Conservation (phyloP, 1,140 invertebrate species). For the Hycleus phaleratus region DNA sequence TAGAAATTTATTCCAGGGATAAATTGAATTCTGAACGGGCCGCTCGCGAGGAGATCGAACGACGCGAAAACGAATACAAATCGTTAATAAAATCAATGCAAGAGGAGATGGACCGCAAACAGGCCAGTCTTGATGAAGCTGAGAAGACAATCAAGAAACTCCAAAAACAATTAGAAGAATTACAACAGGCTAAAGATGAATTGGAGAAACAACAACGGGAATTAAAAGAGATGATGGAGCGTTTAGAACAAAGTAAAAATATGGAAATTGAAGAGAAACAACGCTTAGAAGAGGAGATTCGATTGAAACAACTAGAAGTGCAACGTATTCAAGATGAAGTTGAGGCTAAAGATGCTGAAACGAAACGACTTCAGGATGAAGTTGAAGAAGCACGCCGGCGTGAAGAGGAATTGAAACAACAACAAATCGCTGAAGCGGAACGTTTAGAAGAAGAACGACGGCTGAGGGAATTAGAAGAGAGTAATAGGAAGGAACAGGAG, state of each 20-base stretch:
- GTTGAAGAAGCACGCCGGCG: slow-evolving; percentile 33
- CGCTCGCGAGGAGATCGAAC: slow-evolving; percentile 30
- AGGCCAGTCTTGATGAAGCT: slow-evolving; percentile 72
- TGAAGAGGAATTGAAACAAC: slow-evolving; percentile 29
- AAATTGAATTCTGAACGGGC: slow-evolving; percentile 28
- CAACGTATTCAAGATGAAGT: slow-evolving; percentile 79
- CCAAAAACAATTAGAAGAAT: slow-evolving; percentile 84
- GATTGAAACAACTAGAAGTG: slow-evolving; percentile 80
- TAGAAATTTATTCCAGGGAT: neutral
- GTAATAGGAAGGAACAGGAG: slow-evolving; percentile 13
- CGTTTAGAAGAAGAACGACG: slow-evolving; percentile 21
- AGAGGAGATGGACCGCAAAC: slow-evolving; percentile 79
- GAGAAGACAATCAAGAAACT: slow-evolving; percentile 89
- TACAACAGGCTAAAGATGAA: slow-evolving; percentile 90
- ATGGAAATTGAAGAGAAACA: slow-evolving; percentile 84
- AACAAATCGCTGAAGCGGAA: slow-evolving; percentile 18
- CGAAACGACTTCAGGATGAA: slow-evolving; percentile 75
- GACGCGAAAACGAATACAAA: slow-evolving; percentile 56
- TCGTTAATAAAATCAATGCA: slow-evolving; percentile 74
- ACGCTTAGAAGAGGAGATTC: slow-evolving; percentile 85
- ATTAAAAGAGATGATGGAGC: slow-evolving; percentile 80
- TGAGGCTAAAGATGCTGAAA: slow-evolving; percentile 80
- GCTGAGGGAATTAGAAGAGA: slow-evolving; percentile 24
- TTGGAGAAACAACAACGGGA: slow-evolving; percentile 81
- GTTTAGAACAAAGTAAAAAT: slow-evolving; percentile 75